Evolutionary conservation across 2,888 invertebrate genomes (phyloP).

Genomic region (Acleris holmiana): DNA sequence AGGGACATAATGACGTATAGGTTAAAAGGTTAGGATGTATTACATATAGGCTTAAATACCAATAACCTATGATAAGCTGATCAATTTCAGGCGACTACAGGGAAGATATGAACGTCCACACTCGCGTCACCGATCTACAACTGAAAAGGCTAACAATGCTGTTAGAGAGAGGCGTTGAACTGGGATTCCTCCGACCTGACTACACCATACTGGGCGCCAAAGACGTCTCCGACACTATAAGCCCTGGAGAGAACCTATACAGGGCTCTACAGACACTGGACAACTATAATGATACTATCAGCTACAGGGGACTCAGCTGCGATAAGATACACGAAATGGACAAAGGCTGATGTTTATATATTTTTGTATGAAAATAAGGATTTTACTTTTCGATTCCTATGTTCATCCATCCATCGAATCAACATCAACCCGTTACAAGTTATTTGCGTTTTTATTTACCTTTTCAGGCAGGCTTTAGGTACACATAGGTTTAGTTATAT

Average conservation of each 20-base stretch:
- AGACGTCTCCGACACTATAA: slow-evolving; percentile 55
- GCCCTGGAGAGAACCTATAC: slow-evolving; percentile 67
- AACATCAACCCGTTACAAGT: too few relatives aligned
- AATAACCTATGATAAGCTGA: slow-evolving; percentile 8
- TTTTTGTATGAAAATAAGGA: too few relatives aligned
- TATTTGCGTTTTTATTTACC: too few relatives aligned
- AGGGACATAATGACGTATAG: too few relatives aligned
- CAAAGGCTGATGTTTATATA: background rate
- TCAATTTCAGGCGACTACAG: slow-evolving; percentile 69
- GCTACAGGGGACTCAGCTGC: slow-evolving; percentile 55
- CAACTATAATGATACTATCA: slow-evolving; percentile 56
- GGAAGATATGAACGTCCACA: slow-evolving; percentile 50
- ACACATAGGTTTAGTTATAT: too few relatives aligned
- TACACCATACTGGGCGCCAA: slow-evolving; percentile 62
- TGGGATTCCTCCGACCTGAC: slow-evolving; percentile 56
- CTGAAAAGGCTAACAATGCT: slow-evolving; percentile 55
- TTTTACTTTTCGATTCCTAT: too few relatives aligned
- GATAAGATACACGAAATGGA: slow-evolving; percentile 49
- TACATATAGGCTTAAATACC: too few relatives aligned
- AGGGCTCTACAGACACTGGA: slow-evolving; percentile 55
- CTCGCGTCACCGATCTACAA: slow-evolving; percentile 58
- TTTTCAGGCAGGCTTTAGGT: too few relatives aligned
- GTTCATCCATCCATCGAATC: too few relatives aligned
- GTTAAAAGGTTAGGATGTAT: too few relatives aligned
- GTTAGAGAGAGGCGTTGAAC: slow-evolving; percentile 57